A percentile compares a stretch with the other conserved stretches of the same genome.
Evolutionary conservation across 2,888 invertebrate genomes (phyloP).

Genomic region (Osmoderma eremita): DNA sequence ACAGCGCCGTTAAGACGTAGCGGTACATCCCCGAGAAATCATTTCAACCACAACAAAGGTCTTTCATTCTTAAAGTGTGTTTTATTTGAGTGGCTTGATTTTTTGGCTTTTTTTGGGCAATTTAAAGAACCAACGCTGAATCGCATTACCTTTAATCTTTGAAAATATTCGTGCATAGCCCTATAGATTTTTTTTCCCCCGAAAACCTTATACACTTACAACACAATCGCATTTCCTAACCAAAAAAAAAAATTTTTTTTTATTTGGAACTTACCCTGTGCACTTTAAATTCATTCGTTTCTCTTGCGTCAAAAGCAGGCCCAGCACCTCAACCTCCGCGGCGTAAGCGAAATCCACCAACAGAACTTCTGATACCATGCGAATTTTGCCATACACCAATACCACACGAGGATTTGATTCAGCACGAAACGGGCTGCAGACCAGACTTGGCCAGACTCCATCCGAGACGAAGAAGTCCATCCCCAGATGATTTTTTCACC

Average conservation of each 20-base stretch:
- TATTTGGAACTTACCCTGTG: neutral
- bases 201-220: too few relatives aligned
- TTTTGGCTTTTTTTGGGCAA: neutral
- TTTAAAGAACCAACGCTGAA: neutral
- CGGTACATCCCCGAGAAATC: slow-evolving; percentile 60
- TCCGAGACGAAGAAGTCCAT: slow-evolving; percentile 52
- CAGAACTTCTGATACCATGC: slow-evolving; percentile 65
- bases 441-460: slow-evolving; percentile 61
- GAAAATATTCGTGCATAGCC: too few relatives aligned
- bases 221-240: too few relatives aligned
- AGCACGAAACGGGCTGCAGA: slow-evolving; percentile 66
- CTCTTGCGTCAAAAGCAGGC: slow-evolving; percentile 1
- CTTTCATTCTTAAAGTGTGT: slow-evolving; percentile 8
- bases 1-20: slow-evolving; percentile 60
- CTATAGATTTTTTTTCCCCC: too few relatives aligned
- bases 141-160: neutral
- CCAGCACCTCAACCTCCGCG: slow-evolving; percentile 65
- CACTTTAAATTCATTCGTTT: neutral
- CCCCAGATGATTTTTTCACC: slow-evolving; percentile 53
- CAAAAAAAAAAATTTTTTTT: slow-evolving; percentile 10
- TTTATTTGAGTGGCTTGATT: neutral
- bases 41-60: slow-evolving; percentile 62
- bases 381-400: slow-evolving; percentile 68
- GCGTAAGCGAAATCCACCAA: slow-evolving; percentile 66
- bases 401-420: slow-evolving; percentile 65